Evolutionary conservation across 2,113 vertebrate species (phyloP), one percentile per base, ranked within the genome.

Genomic region (Corythornis cristatus): DNA sequence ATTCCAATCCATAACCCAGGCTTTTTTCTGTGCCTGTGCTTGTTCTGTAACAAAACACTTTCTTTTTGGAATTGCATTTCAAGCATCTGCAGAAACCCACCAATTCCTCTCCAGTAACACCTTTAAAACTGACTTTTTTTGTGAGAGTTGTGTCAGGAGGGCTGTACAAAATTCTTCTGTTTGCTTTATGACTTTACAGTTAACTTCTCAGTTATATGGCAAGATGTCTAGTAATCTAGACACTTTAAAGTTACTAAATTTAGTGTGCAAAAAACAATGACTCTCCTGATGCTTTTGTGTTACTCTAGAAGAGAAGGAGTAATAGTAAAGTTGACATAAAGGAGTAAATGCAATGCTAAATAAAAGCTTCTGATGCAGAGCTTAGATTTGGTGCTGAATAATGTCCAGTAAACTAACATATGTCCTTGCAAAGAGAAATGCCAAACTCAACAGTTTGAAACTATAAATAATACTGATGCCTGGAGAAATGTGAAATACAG

Each of bases 351-450:
- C 35, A 79, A 94, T 91, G 66, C 57, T 73, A 43, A 92, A 96
- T 66, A 70, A 88, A 89, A 92, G 7, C 19, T 83, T 46, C 56
- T 21, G 5, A 17, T 89, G 51, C 40, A 77, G 86, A 57, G 68
- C 10, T 86, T 62, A 73, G 67, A 43, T 93, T 96, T 95, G 81
- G 93, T 95, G 54, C 78, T 94, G 85, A 96, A 66, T 93, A 89
- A 96, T 62, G 87, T 62, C 94, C 93, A 95, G 87, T 90, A 95
- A 93, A 65, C 79, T 72, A 96, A 89, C 61, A 62, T 70, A 7
- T 51, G 60, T 91, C 83, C 93, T 96, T 95, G 90, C 51, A 92
- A 51, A 85, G 83, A 66, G 77, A 86, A 65, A 73, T 86, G 62
- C 86, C 75, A 91, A 95, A 65, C 72, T 83, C 62, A 65, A 57